Conservation (phyloP, 2,888 invertebrate genomes). For the Erebia aethiops region DNA sequence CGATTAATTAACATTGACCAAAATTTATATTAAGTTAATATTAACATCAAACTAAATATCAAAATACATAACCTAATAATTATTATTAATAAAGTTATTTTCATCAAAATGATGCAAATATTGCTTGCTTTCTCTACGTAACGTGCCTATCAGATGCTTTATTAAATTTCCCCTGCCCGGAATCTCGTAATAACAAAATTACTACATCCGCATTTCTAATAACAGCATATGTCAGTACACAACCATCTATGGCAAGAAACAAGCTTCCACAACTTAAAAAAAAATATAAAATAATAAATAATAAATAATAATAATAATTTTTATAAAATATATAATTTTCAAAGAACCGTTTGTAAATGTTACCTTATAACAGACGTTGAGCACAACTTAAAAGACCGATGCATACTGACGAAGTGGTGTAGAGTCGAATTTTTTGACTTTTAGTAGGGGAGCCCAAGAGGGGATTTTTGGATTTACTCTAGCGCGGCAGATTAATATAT, state of each 20-base stretch:
- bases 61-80: background rate
- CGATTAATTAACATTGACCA: background rate
- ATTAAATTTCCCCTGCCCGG: constrained; percentile 2
- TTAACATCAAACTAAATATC: background rate
- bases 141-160: constrained; percentile 1
- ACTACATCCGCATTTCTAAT: background rate
- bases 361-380: no score
- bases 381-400: no score
- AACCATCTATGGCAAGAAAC: constrained; percentile 1
- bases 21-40: no score
- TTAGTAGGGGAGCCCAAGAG: no score
- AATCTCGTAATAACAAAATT: constrained; percentile 11
- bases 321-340: constrained; percentile 16
- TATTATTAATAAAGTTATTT: background rate
- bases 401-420: no score
- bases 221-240: constrained; percentile 1
- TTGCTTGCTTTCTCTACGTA: background rate
- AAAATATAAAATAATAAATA: no score
- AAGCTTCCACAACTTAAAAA: constrained; percentile 2
- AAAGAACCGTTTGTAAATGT: background rate
- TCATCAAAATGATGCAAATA: background rate
- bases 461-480: no score
- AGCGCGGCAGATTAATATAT: no score
- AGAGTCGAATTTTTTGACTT: no score
- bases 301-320: no score